Percentiles rank a stretch among this genome's conserved stretches.
These are phyloP conservation scores for Agelastica alni DNA, from an alignment of 2,888 invertebrate species.

Conservation along the genomic window DNA sequence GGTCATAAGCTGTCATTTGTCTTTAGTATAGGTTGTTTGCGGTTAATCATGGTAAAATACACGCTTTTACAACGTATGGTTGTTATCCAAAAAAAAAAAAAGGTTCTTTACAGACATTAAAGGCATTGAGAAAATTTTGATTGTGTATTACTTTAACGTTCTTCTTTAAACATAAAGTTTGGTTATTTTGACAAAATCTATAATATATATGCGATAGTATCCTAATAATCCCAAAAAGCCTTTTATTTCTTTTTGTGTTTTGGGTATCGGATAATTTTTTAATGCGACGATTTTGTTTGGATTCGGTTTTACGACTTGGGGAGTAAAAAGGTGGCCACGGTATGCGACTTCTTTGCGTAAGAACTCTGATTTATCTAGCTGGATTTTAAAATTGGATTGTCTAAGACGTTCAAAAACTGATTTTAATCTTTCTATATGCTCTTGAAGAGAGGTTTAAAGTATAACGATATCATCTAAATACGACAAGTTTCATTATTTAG, in stretches of 20 bases:
- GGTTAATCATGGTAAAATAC: too few species aligned
- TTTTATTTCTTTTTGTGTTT: slow-evolving; percentile 39
- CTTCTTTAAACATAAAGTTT: too few species aligned
- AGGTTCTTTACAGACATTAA: too few species aligned
- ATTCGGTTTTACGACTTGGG: slow-evolving; percentile 17
- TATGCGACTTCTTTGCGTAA: slow-evolving; percentile 31
- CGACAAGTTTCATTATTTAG: too few species aligned
- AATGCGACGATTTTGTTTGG: slow-evolving; percentile 13
- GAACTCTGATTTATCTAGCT: slow-evolving; percentile 35
- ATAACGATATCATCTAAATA: too few species aligned
- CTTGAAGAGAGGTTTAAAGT: too few species aligned
- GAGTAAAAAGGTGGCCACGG: slow-evolving; percentile 25
- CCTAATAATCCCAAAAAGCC: slow-evolving; percentile 31
- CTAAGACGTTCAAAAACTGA: slow-evolving; percentile 27
- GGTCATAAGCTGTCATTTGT: too few species aligned
- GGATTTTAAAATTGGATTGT: slow-evolving; percentile 33
- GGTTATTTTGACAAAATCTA: slow-evolving; percentile 23
- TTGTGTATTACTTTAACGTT: too few species aligned
- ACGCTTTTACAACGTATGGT: too few species aligned
- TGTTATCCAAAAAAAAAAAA: slow-evolving; percentile 11
- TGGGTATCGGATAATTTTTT: slow-evolving; percentile 29
- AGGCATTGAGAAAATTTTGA: too few species aligned
- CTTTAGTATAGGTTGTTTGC: too few species aligned
- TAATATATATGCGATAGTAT: slow-evolving; percentile 34
- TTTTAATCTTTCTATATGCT: slow-evolving; percentile 24